A percentile compares a stretch with the other conserved stretches of the same genome.
phyloP scores from a whole-genome alignment of 2,888 invertebrate species.

The Aquatica leii region DNA sequence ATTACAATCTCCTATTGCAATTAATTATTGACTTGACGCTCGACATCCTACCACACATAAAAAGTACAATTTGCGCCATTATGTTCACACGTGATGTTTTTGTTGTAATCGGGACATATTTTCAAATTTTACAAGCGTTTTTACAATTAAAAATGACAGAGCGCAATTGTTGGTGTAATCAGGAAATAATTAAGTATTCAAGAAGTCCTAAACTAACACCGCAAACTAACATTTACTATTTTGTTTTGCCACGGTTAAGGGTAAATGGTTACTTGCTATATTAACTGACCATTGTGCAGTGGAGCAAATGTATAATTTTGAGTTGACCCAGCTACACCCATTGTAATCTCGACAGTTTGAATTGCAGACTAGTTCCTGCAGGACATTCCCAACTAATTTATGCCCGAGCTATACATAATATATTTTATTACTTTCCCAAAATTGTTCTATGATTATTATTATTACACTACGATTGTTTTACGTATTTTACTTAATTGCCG shows the following conservation, averaged over 20 bases:
- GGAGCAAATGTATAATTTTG: conserved; percentile 57
- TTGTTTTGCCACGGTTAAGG: conserved; percentile 49
- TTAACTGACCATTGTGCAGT: conserved; percentile 57
- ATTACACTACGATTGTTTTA: conserved; percentile 18
- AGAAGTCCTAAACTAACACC: conserved; percentile 44
- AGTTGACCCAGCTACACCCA: conserved; percentile 51
- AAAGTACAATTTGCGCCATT: conserved; percentile 28
- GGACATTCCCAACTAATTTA: conserved; percentile 59
- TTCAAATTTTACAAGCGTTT: neutral
- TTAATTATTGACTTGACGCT: conserved; percentile 50
- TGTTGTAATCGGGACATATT: conserved; percentile 12
- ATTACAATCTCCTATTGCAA: conserved; percentile 49
- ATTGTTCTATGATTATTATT: conserved; percentile 11
- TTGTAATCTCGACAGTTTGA: conserved; percentile 56
- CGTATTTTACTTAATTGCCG: conserved; percentile 11
- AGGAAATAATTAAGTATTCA: conserved; percentile 50
- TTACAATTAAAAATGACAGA: neutral
- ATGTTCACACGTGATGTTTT: conserved; percentile 28
- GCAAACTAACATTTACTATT: conserved; percentile 40
- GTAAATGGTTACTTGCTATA: conserved; percentile 45
- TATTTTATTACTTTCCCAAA: conserved; percentile 23
- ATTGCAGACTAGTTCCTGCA: conserved; percentile 55
- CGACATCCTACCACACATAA: conserved; percentile 27
- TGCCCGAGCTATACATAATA: conserved; percentile 43
- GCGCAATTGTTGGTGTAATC: conserved; percentile 33